phyloP scores from a whole-genome alignment of 2,797 vertebrate species.

The Cuniculus paca region DNA sequence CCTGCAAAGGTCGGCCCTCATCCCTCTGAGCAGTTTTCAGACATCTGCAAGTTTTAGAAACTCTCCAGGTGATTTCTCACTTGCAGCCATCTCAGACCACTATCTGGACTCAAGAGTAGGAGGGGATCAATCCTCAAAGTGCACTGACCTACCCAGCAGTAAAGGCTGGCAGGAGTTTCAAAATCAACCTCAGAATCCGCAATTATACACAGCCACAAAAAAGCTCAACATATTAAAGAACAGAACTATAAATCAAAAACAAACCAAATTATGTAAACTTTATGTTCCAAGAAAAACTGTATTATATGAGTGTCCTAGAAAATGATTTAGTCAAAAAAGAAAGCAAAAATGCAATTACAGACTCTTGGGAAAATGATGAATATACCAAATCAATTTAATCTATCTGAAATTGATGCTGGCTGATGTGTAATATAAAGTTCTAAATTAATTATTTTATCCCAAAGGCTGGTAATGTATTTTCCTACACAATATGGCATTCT shows the following conservation, averaged over 20 bases:
- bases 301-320: background rate
- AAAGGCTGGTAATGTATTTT: background rate
- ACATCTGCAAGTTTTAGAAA: background rate
- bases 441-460: background rate
- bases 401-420: background rate
- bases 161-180: background rate
- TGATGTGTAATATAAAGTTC: background rate
- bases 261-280: background rate
- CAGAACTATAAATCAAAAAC: background rate
- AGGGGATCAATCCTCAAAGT: background rate
- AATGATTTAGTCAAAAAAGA: background rate
- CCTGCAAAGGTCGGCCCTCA: background rate
- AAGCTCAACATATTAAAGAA: background rate
- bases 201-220: background rate
- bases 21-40: background rate
- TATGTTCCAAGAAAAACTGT: background rate
- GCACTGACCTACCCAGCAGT: background rate
- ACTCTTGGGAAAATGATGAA: background rate
- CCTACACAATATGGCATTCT: background rate
- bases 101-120: background rate
- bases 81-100: background rate
- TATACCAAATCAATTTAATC: background rate
- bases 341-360: conserved; percentile 16
- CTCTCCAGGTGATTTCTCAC: background rate
- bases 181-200: background rate